phyloP scores from a whole-genome alignment of 2,888 invertebrate genomes.

The Caenorhabditis virilis region DNA sequence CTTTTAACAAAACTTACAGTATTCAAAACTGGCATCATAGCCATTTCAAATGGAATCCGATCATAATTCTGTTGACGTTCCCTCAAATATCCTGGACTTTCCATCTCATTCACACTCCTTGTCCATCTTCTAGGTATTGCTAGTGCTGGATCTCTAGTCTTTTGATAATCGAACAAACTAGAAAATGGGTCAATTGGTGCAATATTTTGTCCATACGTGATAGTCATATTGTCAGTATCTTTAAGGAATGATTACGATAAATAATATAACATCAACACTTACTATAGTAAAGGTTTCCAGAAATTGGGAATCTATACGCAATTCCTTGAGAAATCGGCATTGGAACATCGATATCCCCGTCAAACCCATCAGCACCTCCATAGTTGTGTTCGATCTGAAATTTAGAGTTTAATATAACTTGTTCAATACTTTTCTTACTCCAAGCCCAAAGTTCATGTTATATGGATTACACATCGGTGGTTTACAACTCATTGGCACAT shows the following conservation, averaged over 20 bases:
- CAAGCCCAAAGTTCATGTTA: constrained; percentile 49
- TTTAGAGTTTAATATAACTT: background rate
- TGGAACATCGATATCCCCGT: constrained; percentile 60
- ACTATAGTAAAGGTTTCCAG: constrained; percentile 61
- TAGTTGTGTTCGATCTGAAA: constrained; percentile 24
- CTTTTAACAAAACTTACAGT: no score
- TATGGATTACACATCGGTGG: constrained; percentile 60
- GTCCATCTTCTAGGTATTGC: constrained; percentile 31
- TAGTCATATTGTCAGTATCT: constrained; percentile 57
- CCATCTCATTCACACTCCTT: no score
- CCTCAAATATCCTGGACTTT: no score
- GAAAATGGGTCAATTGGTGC: constrained; percentile 57
- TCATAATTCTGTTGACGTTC: no score
- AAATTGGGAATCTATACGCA: constrained; percentile 58
- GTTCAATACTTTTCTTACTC: constrained; percentile 31
- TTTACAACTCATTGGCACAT: constrained; percentile 52
- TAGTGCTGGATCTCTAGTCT: constrained; percentile 36
- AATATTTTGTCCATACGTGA: constrained; percentile 59
- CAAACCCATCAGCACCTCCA: constrained; percentile 57
- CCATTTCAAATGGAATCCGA: no score
- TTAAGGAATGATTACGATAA: constrained; percentile 8
- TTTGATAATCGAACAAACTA: constrained; percentile 53
- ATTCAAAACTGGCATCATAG: no score
- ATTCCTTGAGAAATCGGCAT: constrained; percentile 58
- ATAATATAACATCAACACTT: background rate